Evolutionary conservation across 1,140 invertebrate species (phyloP).

Genomic region (Sitophilus oryzae): DNA sequence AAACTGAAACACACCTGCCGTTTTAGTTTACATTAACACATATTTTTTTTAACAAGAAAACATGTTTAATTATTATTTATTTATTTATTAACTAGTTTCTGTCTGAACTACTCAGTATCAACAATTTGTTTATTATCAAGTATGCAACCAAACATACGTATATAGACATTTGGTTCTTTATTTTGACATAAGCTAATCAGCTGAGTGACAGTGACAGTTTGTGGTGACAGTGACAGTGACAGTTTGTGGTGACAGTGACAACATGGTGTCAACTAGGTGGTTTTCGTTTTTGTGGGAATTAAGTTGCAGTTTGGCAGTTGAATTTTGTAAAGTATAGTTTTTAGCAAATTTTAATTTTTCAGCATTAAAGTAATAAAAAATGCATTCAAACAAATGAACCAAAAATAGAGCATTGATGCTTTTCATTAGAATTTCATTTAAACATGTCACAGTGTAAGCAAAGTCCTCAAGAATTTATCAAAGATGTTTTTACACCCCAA

Average conservation of each 20-base stretch:
- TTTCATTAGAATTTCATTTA: not conserved
- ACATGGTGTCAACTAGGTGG: conserved; percentile 4
- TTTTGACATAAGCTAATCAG: conserved; percentile 1
- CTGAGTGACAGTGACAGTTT: no score
- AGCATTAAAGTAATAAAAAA: no score
- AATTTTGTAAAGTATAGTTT: no score
- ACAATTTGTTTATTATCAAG: not conserved
- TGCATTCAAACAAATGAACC: no score
- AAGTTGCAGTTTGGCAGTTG: not conserved
- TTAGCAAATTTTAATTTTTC: no score
- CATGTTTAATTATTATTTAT: conserved; percentile 9
- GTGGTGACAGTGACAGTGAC: no score
- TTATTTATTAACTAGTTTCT: conserved; percentile 15
- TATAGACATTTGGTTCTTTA: not conserved
- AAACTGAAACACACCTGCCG: not conserved
- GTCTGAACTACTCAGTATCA: not conserved
- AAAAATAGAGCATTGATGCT: no score
- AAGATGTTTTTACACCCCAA: conserved; percentile 81
- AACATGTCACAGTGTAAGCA: conserved; percentile 58
- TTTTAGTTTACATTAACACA: not conserved
- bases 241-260: no score
- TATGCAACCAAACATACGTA: conserved; percentile 3
- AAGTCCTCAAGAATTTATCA: conserved; percentile 79
- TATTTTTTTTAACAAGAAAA: conserved; percentile 6
- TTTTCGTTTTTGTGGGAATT: not conserved